These are phyloP conservation scores for Heteropelma amictum DNA, from an alignment of 2,888 invertebrate species.

Conservation along the genomic window DNA sequence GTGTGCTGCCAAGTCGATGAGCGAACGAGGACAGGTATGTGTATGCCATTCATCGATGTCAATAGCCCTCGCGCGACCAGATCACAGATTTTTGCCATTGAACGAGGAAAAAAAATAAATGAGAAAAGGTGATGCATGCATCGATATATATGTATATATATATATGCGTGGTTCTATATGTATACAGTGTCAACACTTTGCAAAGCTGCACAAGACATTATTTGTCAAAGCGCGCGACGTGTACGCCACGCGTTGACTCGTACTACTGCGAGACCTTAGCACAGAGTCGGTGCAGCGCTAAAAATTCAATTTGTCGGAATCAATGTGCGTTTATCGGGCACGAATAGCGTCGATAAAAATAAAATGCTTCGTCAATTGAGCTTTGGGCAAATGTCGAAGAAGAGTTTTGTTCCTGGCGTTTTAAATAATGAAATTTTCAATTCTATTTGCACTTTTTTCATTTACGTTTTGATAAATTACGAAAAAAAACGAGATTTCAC, in stretches of 20 bases:
- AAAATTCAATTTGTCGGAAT: neutral
- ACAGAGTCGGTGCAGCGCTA: neutral
- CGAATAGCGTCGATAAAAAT: neutral
- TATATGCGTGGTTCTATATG: neutral
- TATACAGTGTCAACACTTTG: neutral
- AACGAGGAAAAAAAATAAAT: constrained; percentile 22
- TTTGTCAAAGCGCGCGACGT: constrained; percentile 20
- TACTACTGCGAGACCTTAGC: constrained; percentile 9
- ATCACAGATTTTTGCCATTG: constrained; percentile 39
- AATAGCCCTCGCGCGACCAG: constrained; percentile 38
- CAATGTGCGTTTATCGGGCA: neutral
- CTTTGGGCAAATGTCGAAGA: neutral
- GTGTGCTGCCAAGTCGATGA: constrained; percentile 29
- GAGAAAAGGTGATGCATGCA: too few species aligned
- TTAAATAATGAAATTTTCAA: too few species aligned
- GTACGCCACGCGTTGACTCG: constrained; percentile 19
- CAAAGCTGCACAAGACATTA: constrained; percentile 4
- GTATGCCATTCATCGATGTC: constrained; percentile 46
- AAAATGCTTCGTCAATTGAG: neutral
- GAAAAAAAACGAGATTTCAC: too few species aligned
- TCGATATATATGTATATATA: neutral
- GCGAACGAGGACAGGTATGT: constrained; percentile 48
- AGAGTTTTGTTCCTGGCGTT: too few species aligned
- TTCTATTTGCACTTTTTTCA: too few species aligned
- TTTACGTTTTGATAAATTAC: too few species aligned